Evolutionary conservation across 2,888 invertebrate genomes (phyloP), one percentile per base, ranked within the genome.

Genomic region (Zhuqinia jingwanae): DNA sequence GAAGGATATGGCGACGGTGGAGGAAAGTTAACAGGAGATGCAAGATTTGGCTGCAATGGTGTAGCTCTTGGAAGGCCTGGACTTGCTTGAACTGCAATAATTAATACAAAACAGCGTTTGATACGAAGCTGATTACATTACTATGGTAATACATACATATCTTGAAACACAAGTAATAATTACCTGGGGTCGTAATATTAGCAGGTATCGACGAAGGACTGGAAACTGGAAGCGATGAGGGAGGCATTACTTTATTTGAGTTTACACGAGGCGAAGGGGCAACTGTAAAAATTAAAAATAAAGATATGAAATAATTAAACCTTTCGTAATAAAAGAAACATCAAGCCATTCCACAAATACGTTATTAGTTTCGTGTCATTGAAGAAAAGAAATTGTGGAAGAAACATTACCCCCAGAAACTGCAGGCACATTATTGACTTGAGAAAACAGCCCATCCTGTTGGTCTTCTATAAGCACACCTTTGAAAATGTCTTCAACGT

Each of bases 401-500:
- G n/a, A n/a, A n/a, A 6, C 17, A 65, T 42, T 60, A 87, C 87
- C 82, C 56, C 81, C 86, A 10, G 75, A 50, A 68, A 77, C 81
- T 70, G 87, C 22, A 76, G 89, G 68, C 89, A 84, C 90, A 90
- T 50, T 89, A 68, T 58, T 95, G 92, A 96, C 96, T 92, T 96
- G 96, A 0, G 84, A 70, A 36, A 87, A 86, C 15, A 85, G 68
- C 1, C 96, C 95, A 92, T 96, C 96, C 93, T 96, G 94, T 36
- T 92, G 91, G 92, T 96, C 96, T 91, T 96, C 96, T n/a, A 96
- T 96, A 83, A 96, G 94, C 86, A 97, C 97, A 63, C 96, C 97
- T 93, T 97, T 97, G 93, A 98, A 97, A 91, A 97, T 96, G 92
- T 97, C 97, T 92, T 97, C 97, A 0, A 97, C 97, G 91, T 97